Conservation (phyloP, 2,797 vertebrate genomes). For the Prionace glauca region DNA sequence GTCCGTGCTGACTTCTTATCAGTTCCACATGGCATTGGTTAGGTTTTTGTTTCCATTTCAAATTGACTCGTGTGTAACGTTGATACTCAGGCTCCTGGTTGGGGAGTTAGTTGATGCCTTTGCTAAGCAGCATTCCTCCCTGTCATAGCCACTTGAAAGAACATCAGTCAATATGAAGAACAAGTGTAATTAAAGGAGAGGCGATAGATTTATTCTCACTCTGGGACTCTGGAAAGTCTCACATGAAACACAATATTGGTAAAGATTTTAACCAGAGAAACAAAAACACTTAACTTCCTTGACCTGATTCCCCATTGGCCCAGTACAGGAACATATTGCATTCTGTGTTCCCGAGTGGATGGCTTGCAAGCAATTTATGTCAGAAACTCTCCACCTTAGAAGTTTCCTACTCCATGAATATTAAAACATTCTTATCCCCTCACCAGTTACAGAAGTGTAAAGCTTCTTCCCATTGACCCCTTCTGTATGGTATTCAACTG, state of each 20-base stretch:
- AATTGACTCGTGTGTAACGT: background rate
- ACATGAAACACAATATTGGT: background rate
- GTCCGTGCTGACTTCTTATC: background rate
- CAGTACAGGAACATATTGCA: background rate
- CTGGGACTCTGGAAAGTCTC: background rate
- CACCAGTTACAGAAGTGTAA: background rate
- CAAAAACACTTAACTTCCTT: background rate
- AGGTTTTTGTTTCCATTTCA: background rate
- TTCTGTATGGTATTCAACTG: background rate
- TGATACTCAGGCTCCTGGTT: background rate
- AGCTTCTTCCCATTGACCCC: background rate
- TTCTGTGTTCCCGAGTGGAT: background rate
- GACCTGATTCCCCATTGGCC: background rate
- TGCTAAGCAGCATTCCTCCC: background rate
- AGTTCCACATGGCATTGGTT: background rate
- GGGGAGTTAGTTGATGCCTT: background rate
- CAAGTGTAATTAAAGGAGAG: background rate
- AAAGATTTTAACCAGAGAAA: background rate
- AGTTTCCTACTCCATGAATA: background rate
- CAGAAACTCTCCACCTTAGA: background rate
- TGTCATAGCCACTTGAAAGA: background rate
- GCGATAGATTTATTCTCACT: background rate
- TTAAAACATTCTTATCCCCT: background rate
- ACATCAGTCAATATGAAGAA: background rate
- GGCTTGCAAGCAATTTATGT: background rate